Percentiles rank a stretch among this genome's conserved stretches.
These are phyloP conservation scores for Clarias laeviceps DNA, from an alignment of 2,797 vertebrate species.

Conservation along the genomic window DNA sequence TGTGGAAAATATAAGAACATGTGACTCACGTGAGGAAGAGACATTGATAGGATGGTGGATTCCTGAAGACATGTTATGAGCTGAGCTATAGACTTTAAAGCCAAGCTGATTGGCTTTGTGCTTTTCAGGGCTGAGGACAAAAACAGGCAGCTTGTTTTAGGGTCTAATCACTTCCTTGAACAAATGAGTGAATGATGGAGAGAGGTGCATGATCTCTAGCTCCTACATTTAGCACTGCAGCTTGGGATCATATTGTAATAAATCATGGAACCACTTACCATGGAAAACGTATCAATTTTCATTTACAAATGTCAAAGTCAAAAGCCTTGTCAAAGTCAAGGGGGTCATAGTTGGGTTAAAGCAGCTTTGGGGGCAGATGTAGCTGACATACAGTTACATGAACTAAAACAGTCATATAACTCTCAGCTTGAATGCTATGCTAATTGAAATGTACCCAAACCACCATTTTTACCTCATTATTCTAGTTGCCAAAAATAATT, in stretches of 20 bases:
- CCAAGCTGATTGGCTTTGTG: conserved; percentile 42
- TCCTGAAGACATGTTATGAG: conserved; percentile 36
- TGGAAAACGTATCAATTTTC: neutral
- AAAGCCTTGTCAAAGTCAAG: conserved; percentile 2
- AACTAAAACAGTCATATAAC: neutral
- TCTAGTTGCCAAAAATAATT: neutral
- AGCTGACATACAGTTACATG: neutral
- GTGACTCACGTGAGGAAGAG: neutral
- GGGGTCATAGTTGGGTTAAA: neutral
- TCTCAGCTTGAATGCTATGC: neutral
- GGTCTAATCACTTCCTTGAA: conserved; percentile 25
- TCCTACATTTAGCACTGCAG: conserved; percentile 45
- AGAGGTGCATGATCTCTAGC: conserved; percentile 50
- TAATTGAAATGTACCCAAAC: neutral
- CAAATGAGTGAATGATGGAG: conserved; percentile 37
- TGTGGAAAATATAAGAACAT: neutral
- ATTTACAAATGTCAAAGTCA: neutral
- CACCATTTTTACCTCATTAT: neutral
- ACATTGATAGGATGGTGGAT: conserved; percentile 25
- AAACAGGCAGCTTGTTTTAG: conserved; percentile 32
- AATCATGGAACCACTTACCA: conserved; percentile 51
- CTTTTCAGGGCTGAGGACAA: conserved; percentile 19
- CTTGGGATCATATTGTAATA: conserved; percentile 40
- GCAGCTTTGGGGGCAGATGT: neutral
- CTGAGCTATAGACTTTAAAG: conserved; percentile 25